Base-by-base conservation (phyloP, 2,797 vertebrate species). In the Agapornis canus region DNA sequence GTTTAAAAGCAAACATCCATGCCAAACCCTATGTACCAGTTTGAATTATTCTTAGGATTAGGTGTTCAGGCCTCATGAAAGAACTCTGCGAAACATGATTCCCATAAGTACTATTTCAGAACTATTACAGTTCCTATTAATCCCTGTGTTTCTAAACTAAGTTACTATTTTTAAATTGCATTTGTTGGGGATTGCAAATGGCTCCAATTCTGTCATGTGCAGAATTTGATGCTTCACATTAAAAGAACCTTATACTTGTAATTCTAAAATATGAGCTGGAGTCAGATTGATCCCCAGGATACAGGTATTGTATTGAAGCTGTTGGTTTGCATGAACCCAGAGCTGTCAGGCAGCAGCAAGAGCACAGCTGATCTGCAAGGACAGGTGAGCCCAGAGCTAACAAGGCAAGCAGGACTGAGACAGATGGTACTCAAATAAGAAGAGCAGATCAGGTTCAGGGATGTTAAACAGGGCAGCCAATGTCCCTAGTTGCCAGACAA, bases 41-140 rank as follows among this genome's bases (percentile, higher is more conserved):
- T 65, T 68, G 48, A 80, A 71, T 81, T 83, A 80, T 68, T 64
- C 91, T 66, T 68, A 16, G 43, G 54, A 60, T 80, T 72, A 77
- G 13, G 7, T 49, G n/a, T 75, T 83, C 68, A 79, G 27, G 27
- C 79, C 49, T 71, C 45, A 47, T 47, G 45, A 68, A 93, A 71
- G n/a, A 76, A 68, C 10, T 48, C 39, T 68, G 76, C 48, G 63
- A 86, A 95, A 91, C 12, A n/a, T 0, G 2, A 80, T 43, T 76
- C 64, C 26, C 68, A 2, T 80, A 89, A 89, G 57, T 80, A 66
- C 20, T 91, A 49, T 91, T 89, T 61, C 85, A 91, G 85, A 86
- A 57, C 54, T 43, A 17, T 25, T 83, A 20, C 54, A 31, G 40
- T 40, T 72, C 27, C 68, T 54, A 49, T 56, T 66, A 89, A 89